Evolutionary conservation across 1,140 invertebrate genomes (phyloP).

Genomic region (Drosophila yakuba): DNA sequence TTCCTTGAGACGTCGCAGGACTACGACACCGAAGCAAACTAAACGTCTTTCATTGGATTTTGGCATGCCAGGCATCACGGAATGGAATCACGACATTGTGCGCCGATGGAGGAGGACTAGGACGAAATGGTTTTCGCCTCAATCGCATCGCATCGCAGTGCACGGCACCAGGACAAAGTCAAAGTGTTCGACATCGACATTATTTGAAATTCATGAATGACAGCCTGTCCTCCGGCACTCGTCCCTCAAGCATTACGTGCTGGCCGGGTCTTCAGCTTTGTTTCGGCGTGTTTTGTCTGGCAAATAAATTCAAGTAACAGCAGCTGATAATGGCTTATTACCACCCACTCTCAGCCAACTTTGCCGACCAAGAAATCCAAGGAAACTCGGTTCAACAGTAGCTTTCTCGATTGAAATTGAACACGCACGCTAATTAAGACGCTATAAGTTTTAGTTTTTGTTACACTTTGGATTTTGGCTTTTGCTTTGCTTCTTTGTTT

Average conservation of each 20-base stretch:
- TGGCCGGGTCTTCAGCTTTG: conserved; percentile 18
- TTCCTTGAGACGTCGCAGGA: conserved; percentile 61
- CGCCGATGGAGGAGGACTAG: conserved; percentile 9
- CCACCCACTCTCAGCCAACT: conserved; percentile 16
- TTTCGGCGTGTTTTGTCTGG: conserved; percentile 52
- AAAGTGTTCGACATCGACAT: conserved; percentile 83
- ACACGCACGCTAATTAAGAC: conserved; percentile 82
- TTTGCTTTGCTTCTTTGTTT: neutral
- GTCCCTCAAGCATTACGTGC: conserved; percentile 9
- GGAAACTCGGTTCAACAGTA: neutral
- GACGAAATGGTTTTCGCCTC: conserved; percentile 24
- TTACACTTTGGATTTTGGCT: conserved; percentile 45
- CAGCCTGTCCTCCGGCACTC: conserved; percentile 50
- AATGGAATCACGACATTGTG: conserved; percentile 69
- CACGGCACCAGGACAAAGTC: conserved; percentile 74
- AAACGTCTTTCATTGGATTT: conserved; percentile 83
- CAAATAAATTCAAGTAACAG: conserved; percentile 77
- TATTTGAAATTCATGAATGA: conserved; percentile 82
- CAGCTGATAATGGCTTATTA: conserved; percentile 80
- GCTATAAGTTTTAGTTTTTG: conserved; percentile 75
- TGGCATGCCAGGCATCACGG: conserved; percentile 78
- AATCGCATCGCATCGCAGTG: conserved; percentile 61
- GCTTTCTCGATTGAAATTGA: conserved; percentile 65
- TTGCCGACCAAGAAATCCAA: neutral
- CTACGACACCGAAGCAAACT: conserved; percentile 62